Conservation (phyloP, 2,113 vertebrate species). For the Catharus minimus region DNA sequence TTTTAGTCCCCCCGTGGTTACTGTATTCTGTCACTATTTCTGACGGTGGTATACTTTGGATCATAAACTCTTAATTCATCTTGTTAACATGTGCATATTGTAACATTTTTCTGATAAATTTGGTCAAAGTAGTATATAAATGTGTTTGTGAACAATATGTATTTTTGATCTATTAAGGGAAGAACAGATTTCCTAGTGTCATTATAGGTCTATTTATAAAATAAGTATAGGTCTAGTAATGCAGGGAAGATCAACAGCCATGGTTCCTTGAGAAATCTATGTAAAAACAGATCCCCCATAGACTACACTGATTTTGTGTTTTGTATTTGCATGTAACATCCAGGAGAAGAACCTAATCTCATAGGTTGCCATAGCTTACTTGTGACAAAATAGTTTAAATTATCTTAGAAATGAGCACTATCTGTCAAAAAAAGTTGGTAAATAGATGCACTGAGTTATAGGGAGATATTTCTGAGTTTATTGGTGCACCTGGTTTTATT, state of each 20-base stretch:
- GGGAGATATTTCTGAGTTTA: background rate
- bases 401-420: background rate
- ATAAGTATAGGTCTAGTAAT: background rate
- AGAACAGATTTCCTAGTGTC: background rate
- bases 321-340: background rate
- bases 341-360: background rate
- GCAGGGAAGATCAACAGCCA: background rate
- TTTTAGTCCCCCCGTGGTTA: background rate
- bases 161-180: background rate
- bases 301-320: background rate
- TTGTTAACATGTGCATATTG: background rate
- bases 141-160: background rate
- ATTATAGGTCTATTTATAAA: background rate
- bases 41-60: background rate
- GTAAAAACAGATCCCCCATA: background rate
- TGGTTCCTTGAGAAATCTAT: background rate
- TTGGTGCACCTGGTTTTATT: conserved; percentile 44
- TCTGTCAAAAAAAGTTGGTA: background rate
- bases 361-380: background rate
- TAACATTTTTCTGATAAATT: background rate
- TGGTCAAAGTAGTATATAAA: background rate
- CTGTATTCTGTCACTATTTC: background rate
- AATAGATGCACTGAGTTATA: background rate
- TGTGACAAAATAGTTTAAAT: conserved; percentile 15
- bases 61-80: background rate